Evolutionary conservation across 1,140 invertebrate species (phyloP).

Genomic region (Solen grandis): DNA sequence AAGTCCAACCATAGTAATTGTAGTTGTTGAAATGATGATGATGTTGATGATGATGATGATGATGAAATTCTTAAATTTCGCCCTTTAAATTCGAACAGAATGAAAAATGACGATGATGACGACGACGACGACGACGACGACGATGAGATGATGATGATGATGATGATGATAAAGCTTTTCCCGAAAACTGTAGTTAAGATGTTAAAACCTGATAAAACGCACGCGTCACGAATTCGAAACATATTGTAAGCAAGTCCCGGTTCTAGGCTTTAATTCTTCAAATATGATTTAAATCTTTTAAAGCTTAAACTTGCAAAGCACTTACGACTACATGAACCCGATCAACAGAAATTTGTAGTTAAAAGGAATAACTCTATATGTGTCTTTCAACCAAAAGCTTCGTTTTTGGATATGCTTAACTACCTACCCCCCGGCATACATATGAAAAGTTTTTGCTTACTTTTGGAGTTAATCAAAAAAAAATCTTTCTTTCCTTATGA

Average conservation of each 20-base stretch:
- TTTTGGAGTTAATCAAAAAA: constrained; percentile 11
- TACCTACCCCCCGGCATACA: constrained; percentile 53
- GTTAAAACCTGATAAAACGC: background rate
- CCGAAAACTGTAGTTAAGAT: background rate
- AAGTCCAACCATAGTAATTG: background rate
- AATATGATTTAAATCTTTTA: constrained; percentile 30
- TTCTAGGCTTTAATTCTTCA: constrained; percentile 36
- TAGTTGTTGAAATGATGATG: constrained; percentile 8
- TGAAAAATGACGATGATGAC: background rate
- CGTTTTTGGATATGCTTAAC: constrained; percentile 60
- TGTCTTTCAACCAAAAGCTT: constrained; percentile 52
- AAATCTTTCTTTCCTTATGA: constrained; percentile 56
- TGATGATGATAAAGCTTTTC: too few species aligned
- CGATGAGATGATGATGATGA: too few species aligned
- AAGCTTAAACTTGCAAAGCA: constrained; percentile 8
- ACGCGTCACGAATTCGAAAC: constrained; percentile 5
- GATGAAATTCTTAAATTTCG: too few species aligned
- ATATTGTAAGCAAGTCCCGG: constrained; percentile 12
- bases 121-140: background rate
- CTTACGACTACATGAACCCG: constrained; percentile 10
- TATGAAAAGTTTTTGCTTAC: constrained; percentile 57
- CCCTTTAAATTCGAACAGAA: background rate
- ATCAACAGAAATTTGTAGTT: constrained; percentile 10
- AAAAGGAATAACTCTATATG: constrained; percentile 58
- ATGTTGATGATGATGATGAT: constrained; percentile 10